Conservation (phyloP, 2,113 vertebrate genomes). For the Phoxinus phoxinus region DNA sequence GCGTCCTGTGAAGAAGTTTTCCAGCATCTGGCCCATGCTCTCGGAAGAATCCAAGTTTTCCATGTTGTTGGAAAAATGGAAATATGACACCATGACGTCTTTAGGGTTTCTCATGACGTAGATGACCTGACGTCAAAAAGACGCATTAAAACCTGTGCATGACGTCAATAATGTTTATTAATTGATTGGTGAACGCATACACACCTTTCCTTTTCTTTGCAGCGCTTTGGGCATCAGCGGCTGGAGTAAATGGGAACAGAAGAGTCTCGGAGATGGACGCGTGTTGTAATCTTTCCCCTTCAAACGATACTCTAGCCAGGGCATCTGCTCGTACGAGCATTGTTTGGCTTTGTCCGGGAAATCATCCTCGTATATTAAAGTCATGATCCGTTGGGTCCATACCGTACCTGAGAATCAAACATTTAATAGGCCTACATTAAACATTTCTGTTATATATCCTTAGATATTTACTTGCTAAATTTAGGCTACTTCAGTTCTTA, state of each 20-base stretch:
- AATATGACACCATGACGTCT: constrained; percentile 71
- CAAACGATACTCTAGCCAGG: constrained; percentile 56
- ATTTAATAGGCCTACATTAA: background rate
- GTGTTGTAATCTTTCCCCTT: background rate
- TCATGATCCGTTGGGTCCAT: constrained; percentile 61
- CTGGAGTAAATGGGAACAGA: constrained; percentile 59
- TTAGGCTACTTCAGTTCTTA: background rate
- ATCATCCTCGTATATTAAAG: constrained; percentile 52
- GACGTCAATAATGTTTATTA: background rate
- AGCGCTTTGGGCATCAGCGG: constrained; percentile 50
- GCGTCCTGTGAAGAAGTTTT: constrained; percentile 55
- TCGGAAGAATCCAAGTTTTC: constrained; percentile 40
- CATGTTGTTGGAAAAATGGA: constrained; percentile 66
- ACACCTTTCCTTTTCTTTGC: constrained; percentile 52
- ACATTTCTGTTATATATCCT: background rate
- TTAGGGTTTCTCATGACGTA: constrained; percentile 76
- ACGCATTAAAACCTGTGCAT: background rate
- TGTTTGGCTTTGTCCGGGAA: constrained; percentile 25
- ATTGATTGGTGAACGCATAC: background rate
- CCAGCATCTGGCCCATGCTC: constrained; percentile 48
- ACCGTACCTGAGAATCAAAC: constrained; percentile 52
- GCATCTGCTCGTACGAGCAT: constrained; percentile 44
- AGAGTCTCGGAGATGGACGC: constrained; percentile 59
- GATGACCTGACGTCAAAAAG: constrained; percentile 66
- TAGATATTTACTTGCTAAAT: background rate